Base-by-base conservation (phyloP, 2,797 vertebrate genomes). In the Sebastes alutus region DNA sequence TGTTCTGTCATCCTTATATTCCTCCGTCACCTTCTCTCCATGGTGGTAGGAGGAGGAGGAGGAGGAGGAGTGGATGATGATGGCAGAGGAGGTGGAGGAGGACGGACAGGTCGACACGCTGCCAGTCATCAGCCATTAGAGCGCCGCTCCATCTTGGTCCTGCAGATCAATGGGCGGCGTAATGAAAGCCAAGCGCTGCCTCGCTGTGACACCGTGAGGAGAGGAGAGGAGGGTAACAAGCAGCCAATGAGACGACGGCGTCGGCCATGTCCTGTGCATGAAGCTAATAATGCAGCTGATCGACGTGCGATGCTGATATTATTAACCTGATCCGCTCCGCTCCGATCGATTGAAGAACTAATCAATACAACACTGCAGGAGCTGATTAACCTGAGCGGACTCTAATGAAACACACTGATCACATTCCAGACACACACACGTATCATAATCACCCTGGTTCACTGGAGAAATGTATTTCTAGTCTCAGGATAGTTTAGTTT, bases 51-150 rank as follows among this genome's bases (percentile, higher is more conserved):
- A 58, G 56, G 63, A 58, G 54, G 29, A 52, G 56, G 27, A 56
- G 56, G 27, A 56, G 20, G 77, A 65, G 46, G 65, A 56, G 60
- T 23, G 71, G 69, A 69, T 49, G 75, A 67, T 86, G 74, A 77
- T 65, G 80, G 67, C 12, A n/a, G 70, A 75, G 70, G 80, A 85
- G 77, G 79, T 86, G 30, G 70, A 75, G 70, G 80, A 85, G 77
- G 78, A 88, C 23, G 79, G 89, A 92, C 88, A 90, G 89, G 89
- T 77, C 70, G 6, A 84, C 90, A 89, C 59, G 89, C 83, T 78
- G 79, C 80, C 79, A 58, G 88, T 94, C 91, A 60, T 74, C 82
- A 60, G 49, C 78, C 73, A 90, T 94, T 92, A 94, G 69, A 64
- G 52, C 30, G 60, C 55, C 14, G 73, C 89, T 94, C 90, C 52